Evolutionary conservation across 2,797 vertebrate genomes (phyloP).

Genomic region (Pelobates cultripes): DNA sequence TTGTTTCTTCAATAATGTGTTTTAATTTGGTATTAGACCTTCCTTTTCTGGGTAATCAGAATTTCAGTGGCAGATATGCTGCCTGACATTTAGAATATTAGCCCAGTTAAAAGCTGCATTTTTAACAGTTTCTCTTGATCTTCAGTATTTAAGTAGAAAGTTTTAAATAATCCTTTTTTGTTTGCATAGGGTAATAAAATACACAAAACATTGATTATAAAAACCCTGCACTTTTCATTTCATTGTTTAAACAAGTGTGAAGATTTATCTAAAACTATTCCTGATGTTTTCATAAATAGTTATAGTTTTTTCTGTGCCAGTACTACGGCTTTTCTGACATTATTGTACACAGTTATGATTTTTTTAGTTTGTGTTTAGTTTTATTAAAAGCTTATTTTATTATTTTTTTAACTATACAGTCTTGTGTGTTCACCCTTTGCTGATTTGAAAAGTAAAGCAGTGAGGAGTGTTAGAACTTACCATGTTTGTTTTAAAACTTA

Average conservation of each 20-base stretch:
- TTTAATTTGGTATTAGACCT: too few species aligned
- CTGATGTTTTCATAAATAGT: constrained; percentile 36
- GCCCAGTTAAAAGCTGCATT: too few species aligned
- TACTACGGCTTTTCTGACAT: constrained; percentile 22
- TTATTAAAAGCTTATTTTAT: constrained; percentile 16
- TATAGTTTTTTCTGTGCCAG: constrained; percentile 14
- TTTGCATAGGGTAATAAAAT: neutral
- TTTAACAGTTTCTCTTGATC: too few species aligned
- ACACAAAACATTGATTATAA: neutral
- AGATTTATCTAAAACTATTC: constrained; percentile 31
- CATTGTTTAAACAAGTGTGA: constrained; percentile 26
- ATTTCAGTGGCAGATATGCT: too few species aligned
- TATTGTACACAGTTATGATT: constrained; percentile 22
- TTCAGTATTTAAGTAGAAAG: neutral
- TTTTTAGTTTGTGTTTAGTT: constrained; percentile 2
- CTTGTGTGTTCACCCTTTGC: constrained; percentile 3
- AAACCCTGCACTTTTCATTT: neutral
- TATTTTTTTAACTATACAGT: constrained; percentile 18
- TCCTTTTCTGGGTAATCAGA: too few species aligned
- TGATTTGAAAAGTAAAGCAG: neutral
- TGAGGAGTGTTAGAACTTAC: neutral
- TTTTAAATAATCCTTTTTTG: neutral
- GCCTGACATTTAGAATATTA: too few species aligned
- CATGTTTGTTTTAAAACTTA: too few species aligned
- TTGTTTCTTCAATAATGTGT: too few species aligned